phyloP scores from a whole-genome alignment of 2,113 vertebrate species.

The Megaleporinus macrocephalus region DNA sequence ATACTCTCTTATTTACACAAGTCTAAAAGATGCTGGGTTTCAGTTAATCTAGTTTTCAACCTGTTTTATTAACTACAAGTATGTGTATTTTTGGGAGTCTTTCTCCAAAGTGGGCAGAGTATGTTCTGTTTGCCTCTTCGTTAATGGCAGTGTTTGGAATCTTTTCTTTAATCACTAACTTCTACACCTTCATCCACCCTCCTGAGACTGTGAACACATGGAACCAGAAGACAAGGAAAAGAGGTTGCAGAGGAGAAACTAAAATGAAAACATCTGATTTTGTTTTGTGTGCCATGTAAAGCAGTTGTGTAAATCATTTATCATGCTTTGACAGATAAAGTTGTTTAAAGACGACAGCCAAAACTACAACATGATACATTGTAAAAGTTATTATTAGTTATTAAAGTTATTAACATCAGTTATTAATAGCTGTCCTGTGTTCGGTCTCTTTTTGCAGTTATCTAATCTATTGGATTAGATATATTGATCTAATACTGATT shows the following conservation, averaged over 20 bases:
- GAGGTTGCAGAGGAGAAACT: constrained; percentile 32
- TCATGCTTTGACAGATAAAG: background rate
- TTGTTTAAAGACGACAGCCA: background rate
- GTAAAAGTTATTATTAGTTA: too few relatives aligned
- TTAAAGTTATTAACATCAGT: background rate
- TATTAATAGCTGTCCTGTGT: background rate
- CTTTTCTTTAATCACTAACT: constrained; percentile 91
- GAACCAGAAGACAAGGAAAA: constrained; percentile 57
- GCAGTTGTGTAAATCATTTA: background rate
- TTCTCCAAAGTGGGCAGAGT: constrained; percentile 88
- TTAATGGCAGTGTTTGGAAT: constrained; percentile 85
- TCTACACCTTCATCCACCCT: constrained; percentile 91
- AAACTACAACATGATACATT: background rate
- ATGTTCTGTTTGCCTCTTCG: constrained; percentile 88
- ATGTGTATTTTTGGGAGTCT: background rate
- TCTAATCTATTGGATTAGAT: too few relatives aligned
- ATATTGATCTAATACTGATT: background rate
- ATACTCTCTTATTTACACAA: background rate
- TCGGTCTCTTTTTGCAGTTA: background rate
- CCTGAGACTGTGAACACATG: constrained; percentile 75
- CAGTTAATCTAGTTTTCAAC: background rate
- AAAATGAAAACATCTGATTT: constrained; percentile 70
- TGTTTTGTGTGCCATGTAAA: background rate
- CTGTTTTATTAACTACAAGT: background rate
- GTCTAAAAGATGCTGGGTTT: background rate